Evolutionary conservation across 2,797 vertebrate species (phyloP).

Genomic region (Sebastes ruberrimus): DNA sequence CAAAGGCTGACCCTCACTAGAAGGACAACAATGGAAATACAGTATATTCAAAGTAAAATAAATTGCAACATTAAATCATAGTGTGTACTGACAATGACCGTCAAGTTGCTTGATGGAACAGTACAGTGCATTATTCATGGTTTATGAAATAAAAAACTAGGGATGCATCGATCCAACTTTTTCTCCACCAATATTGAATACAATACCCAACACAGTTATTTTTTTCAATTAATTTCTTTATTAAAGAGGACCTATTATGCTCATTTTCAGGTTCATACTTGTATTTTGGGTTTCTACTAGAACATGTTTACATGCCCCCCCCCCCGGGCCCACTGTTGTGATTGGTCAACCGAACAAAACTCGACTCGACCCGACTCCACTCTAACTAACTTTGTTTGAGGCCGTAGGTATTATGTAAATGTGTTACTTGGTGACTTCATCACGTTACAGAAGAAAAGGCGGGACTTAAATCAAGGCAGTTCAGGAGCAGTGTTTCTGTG

Average conservation of each 20-base stretch:
- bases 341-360: no score
- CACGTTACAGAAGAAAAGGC: no score
- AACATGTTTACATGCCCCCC: no score
- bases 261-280: no score
- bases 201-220: not conserved
- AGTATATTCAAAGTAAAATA: slow-evolving; percentile 1
- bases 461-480: no score
- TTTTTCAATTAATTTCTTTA: not conserved
- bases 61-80: not conserved
- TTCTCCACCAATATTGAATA: not conserved
- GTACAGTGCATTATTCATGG: not conserved
- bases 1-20: not conserved
- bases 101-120: slow-evolving; percentile 1
- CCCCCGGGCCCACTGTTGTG: no score
- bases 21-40: not conserved
- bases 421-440: no score
- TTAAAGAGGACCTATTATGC: not conserved
- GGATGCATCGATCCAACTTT: not conserved
- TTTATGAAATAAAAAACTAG: not conserved
- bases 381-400: no score
- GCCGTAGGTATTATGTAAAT: no score
- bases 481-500: no score
- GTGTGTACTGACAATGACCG: not conserved
- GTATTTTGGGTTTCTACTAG: no score
- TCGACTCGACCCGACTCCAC: no score